Percentiles rank a stretch among this genome's conserved stretches.
phyloP scores from a whole-genome alignment of 2,113 vertebrate species.

The Indicator indicator region DNA sequence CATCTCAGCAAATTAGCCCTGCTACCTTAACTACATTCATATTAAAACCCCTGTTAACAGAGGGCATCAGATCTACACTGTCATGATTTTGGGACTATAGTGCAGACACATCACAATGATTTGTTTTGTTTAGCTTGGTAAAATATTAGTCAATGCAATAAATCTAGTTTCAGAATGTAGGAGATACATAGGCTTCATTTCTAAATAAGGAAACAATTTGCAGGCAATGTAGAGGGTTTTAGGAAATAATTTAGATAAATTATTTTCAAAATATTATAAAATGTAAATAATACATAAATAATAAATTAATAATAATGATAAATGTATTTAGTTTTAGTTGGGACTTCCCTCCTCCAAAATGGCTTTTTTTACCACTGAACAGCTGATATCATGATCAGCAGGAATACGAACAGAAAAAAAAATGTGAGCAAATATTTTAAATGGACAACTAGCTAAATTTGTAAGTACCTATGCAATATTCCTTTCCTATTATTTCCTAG shows the following conservation, averaged over 20 bases:
- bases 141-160: neutral
- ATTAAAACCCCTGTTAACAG: neutral
- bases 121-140: neutral
- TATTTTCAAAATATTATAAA: neutral
- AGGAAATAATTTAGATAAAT: neutral
- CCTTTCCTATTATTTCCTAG: neutral
- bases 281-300: neutral
- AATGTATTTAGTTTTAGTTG: neutral
- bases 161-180: neutral
- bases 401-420: neutral
- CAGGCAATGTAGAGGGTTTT: neutral
- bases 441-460: neutral
- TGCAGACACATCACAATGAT: rapidly evolving
- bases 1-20: neutral
- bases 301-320: neutral
- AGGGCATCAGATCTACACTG: neutral
- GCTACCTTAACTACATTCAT: neutral
- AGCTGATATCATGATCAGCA: neutral
- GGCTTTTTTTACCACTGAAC: neutral
- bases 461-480: neutral
- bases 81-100: neutral
- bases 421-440: neutral
- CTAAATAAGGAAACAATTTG: neutral
- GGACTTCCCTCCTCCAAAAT: neutral
- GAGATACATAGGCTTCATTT: neutral